phyloP scores from a whole-genome alignment of 2,797 vertebrate genomes.

The Pogoniulus pusillus region DNA sequence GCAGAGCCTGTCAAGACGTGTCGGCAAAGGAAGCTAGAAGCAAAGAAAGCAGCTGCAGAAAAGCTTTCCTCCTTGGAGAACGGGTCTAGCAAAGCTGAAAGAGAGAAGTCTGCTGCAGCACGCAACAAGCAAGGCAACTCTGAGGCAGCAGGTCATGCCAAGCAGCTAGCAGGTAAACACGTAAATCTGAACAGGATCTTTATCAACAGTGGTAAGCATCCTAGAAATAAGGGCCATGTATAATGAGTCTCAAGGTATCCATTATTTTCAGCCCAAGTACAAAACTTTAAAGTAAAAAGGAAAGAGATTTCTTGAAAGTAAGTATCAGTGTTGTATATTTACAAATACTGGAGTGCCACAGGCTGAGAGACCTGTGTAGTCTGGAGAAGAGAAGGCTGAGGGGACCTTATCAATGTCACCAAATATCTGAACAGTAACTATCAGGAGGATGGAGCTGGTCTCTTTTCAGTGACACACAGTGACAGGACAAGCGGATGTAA shows the following conservation, averaged over 20 bases:
- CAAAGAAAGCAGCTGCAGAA: conserved; percentile 90
- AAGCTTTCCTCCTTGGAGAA: conserved; percentile 86
- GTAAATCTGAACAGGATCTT: neutral
- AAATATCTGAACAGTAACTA: too few species aligned
- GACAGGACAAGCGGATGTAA: too few species aligned
- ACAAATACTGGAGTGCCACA: neutral
- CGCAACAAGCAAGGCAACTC: conserved; percentile 83
- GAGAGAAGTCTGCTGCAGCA: conserved; percentile 76
- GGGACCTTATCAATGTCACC: too few species aligned
- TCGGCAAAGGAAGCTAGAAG: conserved; percentile 93
- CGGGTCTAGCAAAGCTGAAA: conserved; percentile 83
- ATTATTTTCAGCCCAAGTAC: neutral
- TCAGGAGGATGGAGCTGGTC: too few species aligned
- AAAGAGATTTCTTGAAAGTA: neutral
- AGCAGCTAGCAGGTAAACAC: conserved; percentile 78
- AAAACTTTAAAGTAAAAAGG: neutral
- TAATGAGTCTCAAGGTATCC: neutral
- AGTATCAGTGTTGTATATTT: neutral
- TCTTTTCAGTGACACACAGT: too few species aligned
- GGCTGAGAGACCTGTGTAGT: too few species aligned
- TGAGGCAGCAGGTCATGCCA: conserved; percentile 73
- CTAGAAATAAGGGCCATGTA: neutral
- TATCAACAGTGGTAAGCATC: neutral
- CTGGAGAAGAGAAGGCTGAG: too few species aligned
- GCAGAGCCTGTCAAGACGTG: conserved; percentile 94